These are phyloP conservation scores for Mantis religiosa DNA, from an alignment of 2,888 invertebrate species.

Conservation along the genomic window DNA sequence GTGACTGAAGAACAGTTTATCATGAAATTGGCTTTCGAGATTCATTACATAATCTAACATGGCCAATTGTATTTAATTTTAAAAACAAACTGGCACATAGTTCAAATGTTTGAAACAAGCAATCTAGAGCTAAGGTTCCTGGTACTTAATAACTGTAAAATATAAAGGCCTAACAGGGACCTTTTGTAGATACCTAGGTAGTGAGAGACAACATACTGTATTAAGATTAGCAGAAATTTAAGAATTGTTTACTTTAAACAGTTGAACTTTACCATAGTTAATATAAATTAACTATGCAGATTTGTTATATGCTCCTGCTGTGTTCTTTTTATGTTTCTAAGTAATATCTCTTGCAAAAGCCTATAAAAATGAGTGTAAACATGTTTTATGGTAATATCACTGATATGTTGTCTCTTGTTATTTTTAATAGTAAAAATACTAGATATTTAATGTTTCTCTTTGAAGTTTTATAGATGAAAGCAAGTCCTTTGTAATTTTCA, in stretches of 20 bases:
- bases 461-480: background rate
- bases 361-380: background rate
- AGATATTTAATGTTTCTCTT: background rate
- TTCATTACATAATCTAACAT: background rate
- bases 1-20: background rate
- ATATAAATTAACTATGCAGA: background rate
- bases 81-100: background rate
- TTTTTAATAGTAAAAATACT: background rate
- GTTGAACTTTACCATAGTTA: too few species aligned
- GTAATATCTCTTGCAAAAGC: background rate
- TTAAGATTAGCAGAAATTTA: too few species aligned
- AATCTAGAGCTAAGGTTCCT: background rate
- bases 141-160: background rate
- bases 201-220: background rate
- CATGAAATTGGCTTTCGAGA: background rate
- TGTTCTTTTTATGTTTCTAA: background rate
- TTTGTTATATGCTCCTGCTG: background rate
- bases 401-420: background rate
- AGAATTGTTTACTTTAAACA: too few species aligned
- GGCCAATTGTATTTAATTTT: background rate
- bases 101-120: background rate
- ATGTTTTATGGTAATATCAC: background rate
- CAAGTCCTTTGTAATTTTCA: background rate
- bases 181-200: background rate
- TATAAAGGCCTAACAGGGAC: background rate